Evolutionary conservation across 2,888 invertebrate genomes (phyloP).

Genomic region (Ferrisia virgata): DNA sequence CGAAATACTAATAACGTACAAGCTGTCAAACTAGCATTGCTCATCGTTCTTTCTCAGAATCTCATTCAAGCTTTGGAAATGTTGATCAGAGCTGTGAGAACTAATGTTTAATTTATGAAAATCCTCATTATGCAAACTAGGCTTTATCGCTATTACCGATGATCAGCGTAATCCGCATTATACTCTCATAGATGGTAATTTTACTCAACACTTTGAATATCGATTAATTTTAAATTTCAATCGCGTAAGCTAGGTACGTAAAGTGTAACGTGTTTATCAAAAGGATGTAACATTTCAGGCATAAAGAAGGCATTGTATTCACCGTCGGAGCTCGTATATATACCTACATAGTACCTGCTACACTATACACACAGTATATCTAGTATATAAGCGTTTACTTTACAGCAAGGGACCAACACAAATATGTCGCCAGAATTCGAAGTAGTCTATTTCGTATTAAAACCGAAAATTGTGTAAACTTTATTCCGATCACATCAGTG

Average conservation of each 20-base stretch:
- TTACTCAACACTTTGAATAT: not conserved
- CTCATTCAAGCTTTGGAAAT: too few relatives aligned
- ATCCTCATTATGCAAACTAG: not conserved
- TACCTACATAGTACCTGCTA: not conserved
- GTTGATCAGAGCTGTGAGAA: too few relatives aligned
- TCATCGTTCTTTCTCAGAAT: too few relatives aligned
- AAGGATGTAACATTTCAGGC: slow-evolving; percentile 27
- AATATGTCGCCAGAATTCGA: slow-evolving; percentile 33
- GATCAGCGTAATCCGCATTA: not conserved
- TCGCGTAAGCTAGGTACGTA: slow-evolving; percentile 22
- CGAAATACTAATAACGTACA: too few relatives aligned
- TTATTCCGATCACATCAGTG: slow-evolving; percentile 42
- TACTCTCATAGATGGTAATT: not conserved
- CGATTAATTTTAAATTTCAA: slow-evolving; percentile 26
- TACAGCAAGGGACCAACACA: slow-evolving; percentile 29
- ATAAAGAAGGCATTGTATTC: slow-evolving; percentile 33
- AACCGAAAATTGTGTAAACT: slow-evolving; percentile 36
- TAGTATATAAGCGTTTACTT: slow-evolving; percentile 19
- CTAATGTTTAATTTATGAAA: not conserved
- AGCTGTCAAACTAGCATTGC: too few relatives aligned
- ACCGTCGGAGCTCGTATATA: not conserved
- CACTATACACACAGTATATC: too few relatives aligned
- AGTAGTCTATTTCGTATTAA: slow-evolving; percentile 32
- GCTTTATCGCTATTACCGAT: not conserved
- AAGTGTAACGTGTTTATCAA: slow-evolving; percentile 29